These are phyloP conservation scores for Cyphomyrus discorhynchus DNA, from an alignment of 2,113 vertebrate genomes.

Conservation along the genomic window DNA sequence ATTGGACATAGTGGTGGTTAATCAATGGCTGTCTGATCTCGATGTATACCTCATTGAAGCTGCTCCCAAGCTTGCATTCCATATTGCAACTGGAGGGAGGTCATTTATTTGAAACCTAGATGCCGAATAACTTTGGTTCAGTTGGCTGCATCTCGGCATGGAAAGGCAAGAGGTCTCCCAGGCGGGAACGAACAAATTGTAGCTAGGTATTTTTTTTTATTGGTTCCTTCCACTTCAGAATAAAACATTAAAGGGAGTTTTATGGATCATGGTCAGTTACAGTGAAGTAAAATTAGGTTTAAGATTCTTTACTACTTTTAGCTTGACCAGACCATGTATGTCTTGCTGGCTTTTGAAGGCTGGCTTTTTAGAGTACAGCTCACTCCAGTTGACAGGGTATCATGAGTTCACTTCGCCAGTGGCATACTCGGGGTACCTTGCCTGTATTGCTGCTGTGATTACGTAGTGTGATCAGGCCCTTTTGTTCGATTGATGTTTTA, in stretches of 20 bases:
- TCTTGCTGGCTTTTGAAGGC: not conserved
- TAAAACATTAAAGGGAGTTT: not conserved
- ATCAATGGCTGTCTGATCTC: not conserved
- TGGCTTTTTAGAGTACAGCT: not conserved
- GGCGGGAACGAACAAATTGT: not conserved
- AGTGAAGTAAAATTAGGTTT: constrained; percentile 1
- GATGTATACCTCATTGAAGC: not conserved
- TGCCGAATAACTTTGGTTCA: not conserved
- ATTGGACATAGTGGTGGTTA: not conserved
- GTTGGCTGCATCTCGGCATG: not conserved
- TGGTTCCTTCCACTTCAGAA: not conserved
- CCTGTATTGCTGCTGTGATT: not conserved
- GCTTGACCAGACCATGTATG: not conserved
- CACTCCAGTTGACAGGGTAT: not conserved
- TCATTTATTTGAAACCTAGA: not conserved
- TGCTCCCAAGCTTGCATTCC: not conserved
- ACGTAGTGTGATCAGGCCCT: not conserved
- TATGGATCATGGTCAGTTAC: not conserved
- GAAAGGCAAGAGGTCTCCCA: not conserved
- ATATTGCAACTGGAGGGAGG: not conserved
- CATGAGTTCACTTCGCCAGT: not conserved
- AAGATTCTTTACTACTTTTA: not conserved
- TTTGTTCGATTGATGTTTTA: not conserved
- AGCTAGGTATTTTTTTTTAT: not conserved
- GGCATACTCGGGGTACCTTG: not conserved